Percentiles rank a stretch among this genome's conserved stretches.
These are phyloP conservation scores for Heteromormyrus szaboi DNA, from an alignment of 2,797 vertebrate genomes.

Conservation along the genomic window DNA sequence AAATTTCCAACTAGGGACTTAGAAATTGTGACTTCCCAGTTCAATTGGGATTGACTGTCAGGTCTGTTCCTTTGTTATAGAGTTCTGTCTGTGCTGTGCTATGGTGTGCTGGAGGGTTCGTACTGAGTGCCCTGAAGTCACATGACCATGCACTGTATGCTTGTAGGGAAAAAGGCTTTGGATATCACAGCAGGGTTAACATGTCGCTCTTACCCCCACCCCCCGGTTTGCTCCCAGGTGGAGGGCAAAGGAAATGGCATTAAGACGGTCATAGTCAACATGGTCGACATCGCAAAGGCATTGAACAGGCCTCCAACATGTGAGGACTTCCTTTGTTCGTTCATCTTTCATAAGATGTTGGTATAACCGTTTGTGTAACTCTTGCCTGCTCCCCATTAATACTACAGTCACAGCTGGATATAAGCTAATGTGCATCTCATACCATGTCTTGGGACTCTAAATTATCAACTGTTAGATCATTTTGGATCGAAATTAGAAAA, in stretches of 20 bases:
- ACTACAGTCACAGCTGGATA: neutral
- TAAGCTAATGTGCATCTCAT: neutral
- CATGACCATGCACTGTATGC: too few relatives aligned
- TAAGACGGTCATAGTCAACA: conserved; percentile 99
- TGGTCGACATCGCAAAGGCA: conserved; percentile 99
- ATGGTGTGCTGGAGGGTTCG: too few relatives aligned
- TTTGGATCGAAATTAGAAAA: neutral
- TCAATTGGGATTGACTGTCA: too few relatives aligned
- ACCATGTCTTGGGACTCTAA: neutral
- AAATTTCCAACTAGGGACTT: too few relatives aligned
- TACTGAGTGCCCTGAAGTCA: too few relatives aligned
- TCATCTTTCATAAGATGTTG: neutral
- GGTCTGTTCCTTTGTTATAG: too few relatives aligned
- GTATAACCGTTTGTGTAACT: neutral
- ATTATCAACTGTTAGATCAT: neutral
- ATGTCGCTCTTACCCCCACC: too few relatives aligned
- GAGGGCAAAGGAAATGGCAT: conserved; percentile 99
- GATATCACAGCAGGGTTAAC: too few relatives aligned
- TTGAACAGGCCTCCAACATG: conserved; percentile 99
- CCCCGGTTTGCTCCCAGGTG: conserved; percentile 60
- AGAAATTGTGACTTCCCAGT: too few relatives aligned
- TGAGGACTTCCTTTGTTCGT: conserved; percentile 58
- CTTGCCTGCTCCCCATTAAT: neutral
- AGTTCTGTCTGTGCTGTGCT: too few relatives aligned
- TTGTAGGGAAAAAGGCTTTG: too few relatives aligned